A percentile compares a stretch with the other conserved stretches of the same genome.
These are phyloP conservation scores for Anisognathus igniventris DNA, from an alignment of 2,797 vertebrate species.

Conservation along the genomic window DNA sequence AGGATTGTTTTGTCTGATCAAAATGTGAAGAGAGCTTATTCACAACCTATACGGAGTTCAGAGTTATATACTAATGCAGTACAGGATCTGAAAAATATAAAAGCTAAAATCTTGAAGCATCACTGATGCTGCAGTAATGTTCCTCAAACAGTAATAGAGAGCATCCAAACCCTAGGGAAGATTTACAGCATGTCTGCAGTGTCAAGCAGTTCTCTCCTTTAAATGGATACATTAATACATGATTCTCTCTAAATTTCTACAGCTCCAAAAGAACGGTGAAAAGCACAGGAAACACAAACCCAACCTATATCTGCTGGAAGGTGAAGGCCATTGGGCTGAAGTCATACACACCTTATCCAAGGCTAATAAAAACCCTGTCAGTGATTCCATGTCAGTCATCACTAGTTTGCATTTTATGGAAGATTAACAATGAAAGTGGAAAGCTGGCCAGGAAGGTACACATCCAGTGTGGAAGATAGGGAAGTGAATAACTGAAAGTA, in stretches of 20 bases:
- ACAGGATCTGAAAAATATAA: background rate
- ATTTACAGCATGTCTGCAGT: too few species aligned
- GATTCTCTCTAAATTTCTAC: background rate
- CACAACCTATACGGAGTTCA: background rate
- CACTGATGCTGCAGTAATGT: background rate
- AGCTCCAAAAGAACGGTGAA: rapidly evolving
- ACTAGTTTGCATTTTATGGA: background rate
- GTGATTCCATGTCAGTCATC: background rate
- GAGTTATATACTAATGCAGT: background rate
- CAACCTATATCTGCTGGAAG: background rate
- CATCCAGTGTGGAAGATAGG: background rate
- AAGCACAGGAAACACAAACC: background rate
- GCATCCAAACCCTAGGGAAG: background rate
- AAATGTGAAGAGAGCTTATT: background rate
- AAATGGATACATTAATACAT: background rate
- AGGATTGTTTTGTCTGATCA: background rate
- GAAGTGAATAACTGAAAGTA: background rate
- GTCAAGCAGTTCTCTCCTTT: background rate
- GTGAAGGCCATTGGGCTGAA: background rate
- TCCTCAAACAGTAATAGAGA: background rate
- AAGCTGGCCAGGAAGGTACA: background rate
- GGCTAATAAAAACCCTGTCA: background rate
- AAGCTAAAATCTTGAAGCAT: background rate
- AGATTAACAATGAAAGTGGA: background rate
- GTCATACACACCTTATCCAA: background rate